phyloP scores from a whole-genome alignment of 2,797 vertebrate species.

The Hapalemur alaotrensis region DNA sequence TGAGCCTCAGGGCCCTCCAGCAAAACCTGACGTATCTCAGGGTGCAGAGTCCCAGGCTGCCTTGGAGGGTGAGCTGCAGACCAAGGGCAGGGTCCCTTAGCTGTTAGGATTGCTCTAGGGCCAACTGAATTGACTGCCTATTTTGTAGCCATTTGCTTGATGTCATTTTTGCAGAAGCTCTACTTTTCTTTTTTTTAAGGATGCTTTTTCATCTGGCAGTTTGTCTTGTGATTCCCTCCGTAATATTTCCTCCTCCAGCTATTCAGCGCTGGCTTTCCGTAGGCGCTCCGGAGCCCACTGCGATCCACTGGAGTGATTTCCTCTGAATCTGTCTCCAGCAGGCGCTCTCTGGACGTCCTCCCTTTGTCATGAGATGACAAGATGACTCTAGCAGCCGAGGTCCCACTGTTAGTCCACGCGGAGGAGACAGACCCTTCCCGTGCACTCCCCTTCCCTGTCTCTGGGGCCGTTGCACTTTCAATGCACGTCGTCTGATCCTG shows the following conservation, averaged over 20 bases:
- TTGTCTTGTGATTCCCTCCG: background rate
- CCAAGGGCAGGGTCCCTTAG: background rate
- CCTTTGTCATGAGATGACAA: constrained; percentile 31
- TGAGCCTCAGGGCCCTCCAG: background rate
- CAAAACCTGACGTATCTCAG: background rate
- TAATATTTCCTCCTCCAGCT: constrained; percentile 21
- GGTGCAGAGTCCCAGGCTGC: accelerated
- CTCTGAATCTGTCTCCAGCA: background rate
- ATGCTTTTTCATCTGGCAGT: background rate
- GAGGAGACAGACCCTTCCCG: background rate
- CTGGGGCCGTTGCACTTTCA: background rate
- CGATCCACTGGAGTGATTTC: constrained; percentile 42
- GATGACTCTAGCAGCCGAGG: constrained; percentile 2
- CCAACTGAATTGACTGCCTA: background rate
- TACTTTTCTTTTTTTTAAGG: background rate
- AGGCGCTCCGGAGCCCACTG: background rate
- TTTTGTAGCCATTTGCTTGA: constrained; percentile 36
- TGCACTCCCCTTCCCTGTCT: background rate
- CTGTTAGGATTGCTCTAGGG: background rate
- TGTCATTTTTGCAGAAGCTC: constrained; percentile 11
- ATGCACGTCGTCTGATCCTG: background rate
- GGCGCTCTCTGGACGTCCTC: background rate
- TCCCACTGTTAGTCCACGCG: background rate
- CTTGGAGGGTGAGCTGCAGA: background rate
- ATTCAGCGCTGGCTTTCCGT: background rate